Evolutionary conservation across 2,888 invertebrate species (phyloP).

Genomic region (Eupeodes luniger): DNA sequence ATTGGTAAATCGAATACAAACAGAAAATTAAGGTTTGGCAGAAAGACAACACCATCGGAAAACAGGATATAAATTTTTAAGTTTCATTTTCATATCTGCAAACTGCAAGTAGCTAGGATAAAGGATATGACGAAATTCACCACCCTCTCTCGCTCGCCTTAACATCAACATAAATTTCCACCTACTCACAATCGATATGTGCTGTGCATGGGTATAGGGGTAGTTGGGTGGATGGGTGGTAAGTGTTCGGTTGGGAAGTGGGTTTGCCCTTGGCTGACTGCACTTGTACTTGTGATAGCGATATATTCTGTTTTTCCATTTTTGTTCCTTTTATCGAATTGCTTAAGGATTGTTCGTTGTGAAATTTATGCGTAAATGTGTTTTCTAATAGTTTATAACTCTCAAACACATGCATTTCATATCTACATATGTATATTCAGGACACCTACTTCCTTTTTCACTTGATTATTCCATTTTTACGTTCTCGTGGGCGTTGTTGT

Average conservation of each 20-base stretch:
- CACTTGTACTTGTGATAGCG: slow-evolving; percentile 25
- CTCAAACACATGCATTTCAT: slow-evolving; percentile 5
- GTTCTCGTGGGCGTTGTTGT: neutral
- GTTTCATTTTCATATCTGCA: slow-evolving; percentile 26
- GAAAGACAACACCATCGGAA: slow-evolving; percentile 55
- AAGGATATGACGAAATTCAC: neutral
- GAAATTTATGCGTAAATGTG: slow-evolving; percentile 59
- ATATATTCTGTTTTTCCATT: too few relatives aligned
- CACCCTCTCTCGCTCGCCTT: neutral
- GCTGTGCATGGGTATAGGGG: neutral
- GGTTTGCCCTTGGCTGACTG: slow-evolving; percentile 58
- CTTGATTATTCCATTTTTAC: slow-evolving; percentile 6
- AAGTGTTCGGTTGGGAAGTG: neutral
- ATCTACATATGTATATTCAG: neutral
- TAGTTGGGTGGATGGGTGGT: neutral
- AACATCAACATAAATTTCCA: slow-evolving; percentile 20
- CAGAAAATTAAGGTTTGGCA: slow-evolving; percentile 27
- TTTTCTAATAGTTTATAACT: slow-evolving; percentile 19
- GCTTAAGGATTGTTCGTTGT: slow-evolving; percentile 52
- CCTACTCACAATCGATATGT: neutral
- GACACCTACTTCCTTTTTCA: neutral
- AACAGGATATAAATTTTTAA: slow-evolving; percentile 58
- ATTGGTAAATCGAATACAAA: slow-evolving; percentile 49
- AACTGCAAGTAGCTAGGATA: slow-evolving; percentile 33
- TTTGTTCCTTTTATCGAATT: neutral